phyloP scores from a whole-genome alignment of 2,888 invertebrate species.

The Parascotia fuliginaria region DNA sequence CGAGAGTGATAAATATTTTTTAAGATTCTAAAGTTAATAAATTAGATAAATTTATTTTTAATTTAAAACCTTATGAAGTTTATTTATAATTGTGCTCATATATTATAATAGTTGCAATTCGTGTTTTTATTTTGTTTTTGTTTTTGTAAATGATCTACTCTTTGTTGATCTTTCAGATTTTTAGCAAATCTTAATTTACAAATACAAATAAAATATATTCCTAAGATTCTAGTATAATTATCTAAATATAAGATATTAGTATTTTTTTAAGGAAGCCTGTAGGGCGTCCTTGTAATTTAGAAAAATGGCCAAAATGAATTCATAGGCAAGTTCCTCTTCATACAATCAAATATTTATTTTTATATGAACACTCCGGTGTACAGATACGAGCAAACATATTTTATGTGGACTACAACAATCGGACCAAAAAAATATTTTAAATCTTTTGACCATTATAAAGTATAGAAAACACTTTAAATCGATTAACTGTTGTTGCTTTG shows the following conservation, averaged over 20 bases:
- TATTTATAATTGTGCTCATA: constrained; percentile 11
- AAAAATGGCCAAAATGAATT: constrained; percentile 25
- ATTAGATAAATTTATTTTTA: constrained; percentile 3
- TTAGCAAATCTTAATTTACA: constrained; percentile 46
- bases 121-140: constrained; percentile 31
- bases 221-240: constrained; percentile 25
- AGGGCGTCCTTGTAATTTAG: constrained; percentile 29
- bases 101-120: constrained; percentile 20
- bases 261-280: constrained; percentile 9
- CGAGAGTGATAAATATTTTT: constrained; percentile 17
- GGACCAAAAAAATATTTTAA: background rate
- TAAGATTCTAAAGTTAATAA: constrained; percentile 1
- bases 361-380: constrained; percentile 8
- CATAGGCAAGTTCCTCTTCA: constrained; percentile 42
- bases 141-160: constrained; percentile 38
- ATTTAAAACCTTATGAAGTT: constrained; percentile 12
- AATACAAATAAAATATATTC: constrained; percentile 24
- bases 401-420: background rate
- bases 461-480: too few species aligned
- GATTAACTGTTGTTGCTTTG: too few species aligned
- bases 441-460: too few species aligned
- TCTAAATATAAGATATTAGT: constrained; percentile 8
- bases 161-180: constrained; percentile 53
- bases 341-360: constrained; percentile 31
- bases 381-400: background rate